Conservation (phyloP, 2,113 vertebrate genomes). For the Lamprotornis superbus region DNA sequence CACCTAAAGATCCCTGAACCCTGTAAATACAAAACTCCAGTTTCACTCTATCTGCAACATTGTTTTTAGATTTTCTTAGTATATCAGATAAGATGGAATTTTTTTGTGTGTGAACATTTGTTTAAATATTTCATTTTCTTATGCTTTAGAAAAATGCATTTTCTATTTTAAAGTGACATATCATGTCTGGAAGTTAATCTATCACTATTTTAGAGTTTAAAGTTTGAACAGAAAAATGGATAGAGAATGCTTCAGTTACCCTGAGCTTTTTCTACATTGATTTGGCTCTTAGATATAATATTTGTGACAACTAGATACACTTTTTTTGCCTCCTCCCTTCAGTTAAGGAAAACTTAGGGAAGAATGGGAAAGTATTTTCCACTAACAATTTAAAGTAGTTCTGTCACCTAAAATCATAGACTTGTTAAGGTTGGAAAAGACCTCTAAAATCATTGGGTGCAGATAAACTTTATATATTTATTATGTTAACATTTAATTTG, state of each 20-base stretch:
- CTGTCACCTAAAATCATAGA: neutral
- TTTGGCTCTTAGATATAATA: neutral
- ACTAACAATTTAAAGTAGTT: neutral
- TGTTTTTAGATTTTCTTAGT: neutral
- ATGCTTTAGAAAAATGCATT: neutral
- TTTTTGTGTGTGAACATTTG: neutral
- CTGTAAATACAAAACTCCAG: neutral
- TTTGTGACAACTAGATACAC: neutral
- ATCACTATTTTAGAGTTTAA: neutral
- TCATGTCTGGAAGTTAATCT: neutral
- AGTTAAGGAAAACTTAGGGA: neutral
- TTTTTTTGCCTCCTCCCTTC: neutral
- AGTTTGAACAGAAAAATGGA: neutral
- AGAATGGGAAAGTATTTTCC: neutral
- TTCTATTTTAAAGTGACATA: neutral
- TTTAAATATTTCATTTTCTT: neutral
- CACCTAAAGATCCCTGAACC: neutral
- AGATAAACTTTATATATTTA: neutral
- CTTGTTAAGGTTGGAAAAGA: neutral
- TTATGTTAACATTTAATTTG: neutral
- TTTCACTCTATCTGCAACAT: neutral
- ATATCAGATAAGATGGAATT: neutral
- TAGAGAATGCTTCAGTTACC: neutral
- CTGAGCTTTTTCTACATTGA: neutral
- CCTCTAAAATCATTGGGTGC: rapidly evolving